Evolutionary conservation across 2,797 vertebrate genomes (phyloP), one percentile per base, ranked within the genome.

Genomic region (Cirrhinus molitorella): DNA sequence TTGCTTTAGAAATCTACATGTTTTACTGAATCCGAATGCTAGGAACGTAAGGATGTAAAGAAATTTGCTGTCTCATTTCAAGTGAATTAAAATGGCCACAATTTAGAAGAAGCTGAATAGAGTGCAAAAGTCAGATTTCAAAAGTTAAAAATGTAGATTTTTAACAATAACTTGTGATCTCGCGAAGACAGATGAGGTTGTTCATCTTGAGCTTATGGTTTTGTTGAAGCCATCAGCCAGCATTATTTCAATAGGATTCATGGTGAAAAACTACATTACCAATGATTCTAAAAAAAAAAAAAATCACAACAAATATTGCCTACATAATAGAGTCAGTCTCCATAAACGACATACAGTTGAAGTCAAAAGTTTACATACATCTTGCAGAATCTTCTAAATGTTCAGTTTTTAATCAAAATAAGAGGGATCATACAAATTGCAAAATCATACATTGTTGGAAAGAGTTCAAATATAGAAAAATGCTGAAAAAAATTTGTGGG

Each of bases 1-100:
- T 5, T 31, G 25, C 4, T 66, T 51, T 78, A 65, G 45, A 65
- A 21, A 21, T 51, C 21, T 14, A 6, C 43, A 23, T 65, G 43
- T 78, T 78, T 77, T 12, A 63, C 40, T 63, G 23, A 77, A 63
- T 63, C 40, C 11, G 23, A 25, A 59, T 70, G 66, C 45, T 43
- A 65, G 3, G 19, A 17, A 47, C 28, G 16, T 23, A 70, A 40
- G 55, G 43, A 61, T 59, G 53, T 25, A 43, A n/a, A n/a, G n/a
- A n/a, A n/a, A n/a, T n/a, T n/a, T n/a, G n/a, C n/a, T n/a, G n/a
- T n/a, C n/a, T n/a, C n/a, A n/a, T n/a, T n/a, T n/a, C n/a, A n/a
- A n/a, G n/a, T n/a, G 13, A 28, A 28, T 3, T 73, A 19, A 73
- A 7, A 12, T 72, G n/a, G 13, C 4, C 40, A 70, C 40, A 57